These are phyloP conservation scores for Syngnathus rostellatus DNA, from an alignment of 2,797 vertebrate genomes.

Conservation along the genomic window DNA sequence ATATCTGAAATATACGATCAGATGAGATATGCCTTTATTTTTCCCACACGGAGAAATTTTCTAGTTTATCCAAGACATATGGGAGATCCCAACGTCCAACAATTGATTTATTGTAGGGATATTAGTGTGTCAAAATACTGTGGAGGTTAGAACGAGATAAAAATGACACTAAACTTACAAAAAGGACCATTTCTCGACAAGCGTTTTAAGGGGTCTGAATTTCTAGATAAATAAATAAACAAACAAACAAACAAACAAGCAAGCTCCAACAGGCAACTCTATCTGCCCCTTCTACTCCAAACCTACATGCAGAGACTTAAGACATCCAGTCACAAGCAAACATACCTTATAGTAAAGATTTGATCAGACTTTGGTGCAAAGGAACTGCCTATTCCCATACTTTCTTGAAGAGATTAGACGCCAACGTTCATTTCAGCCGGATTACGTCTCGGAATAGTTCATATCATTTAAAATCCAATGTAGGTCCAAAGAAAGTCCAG, in stretches of 20 bases:
- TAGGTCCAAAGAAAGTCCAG: conserved; percentile 12
- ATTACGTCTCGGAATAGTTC: conserved; percentile 11
- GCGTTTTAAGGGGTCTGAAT: no score
- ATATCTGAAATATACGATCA: no score
- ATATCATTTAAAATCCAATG: conserved; percentile 30
- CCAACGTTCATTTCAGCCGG: conserved; percentile 39
- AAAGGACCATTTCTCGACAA: no score
- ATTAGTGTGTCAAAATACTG: no score
- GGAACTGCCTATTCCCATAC: conserved; percentile 83
- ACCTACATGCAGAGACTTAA: conserved; percentile 6
- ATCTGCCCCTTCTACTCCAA: neutral
- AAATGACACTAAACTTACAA: no score
- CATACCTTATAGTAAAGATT: conserved; percentile 81
- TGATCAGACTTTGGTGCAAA: conserved; percentile 80
- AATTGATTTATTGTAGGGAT: no score
- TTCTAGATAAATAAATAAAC: no score
- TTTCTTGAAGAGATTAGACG: conserved; percentile 41
- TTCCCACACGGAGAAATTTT: no score
- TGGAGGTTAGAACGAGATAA: no score
- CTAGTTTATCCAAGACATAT: no score
- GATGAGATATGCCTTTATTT: no score
- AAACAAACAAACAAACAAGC: neutral
- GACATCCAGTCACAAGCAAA: conserved; percentile 16
- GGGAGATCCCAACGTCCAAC: no score
- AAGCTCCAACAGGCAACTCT: neutral